phyloP scores from a whole-genome alignment of 2,113 vertebrate species.

The Nothocercus nigrocapillus region DNA sequence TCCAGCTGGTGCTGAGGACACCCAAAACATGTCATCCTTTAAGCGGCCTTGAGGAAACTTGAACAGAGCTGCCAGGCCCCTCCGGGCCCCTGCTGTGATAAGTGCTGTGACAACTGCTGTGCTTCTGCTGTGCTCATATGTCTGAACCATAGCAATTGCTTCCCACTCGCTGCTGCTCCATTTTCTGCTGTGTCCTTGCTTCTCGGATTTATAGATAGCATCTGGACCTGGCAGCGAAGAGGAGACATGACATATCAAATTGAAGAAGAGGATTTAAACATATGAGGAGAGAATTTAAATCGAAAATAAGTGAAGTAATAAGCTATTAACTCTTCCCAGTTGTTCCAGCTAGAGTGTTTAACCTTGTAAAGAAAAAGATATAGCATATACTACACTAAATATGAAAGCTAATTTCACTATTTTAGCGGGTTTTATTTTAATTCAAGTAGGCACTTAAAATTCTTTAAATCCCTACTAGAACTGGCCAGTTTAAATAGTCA shows the following conservation, averaged over 20 bases:
- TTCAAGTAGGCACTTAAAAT: neutral
- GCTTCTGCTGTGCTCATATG: neutral
- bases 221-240: neutral
- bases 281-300: neutral
- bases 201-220: neutral
- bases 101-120: neutral
- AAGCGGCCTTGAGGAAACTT: neutral
- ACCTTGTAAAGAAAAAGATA: neutral
- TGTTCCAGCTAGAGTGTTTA: neutral
- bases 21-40: neutral
- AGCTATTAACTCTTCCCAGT: neutral
- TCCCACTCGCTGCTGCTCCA: neutral
- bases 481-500: neutral
- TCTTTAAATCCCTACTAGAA: neutral
- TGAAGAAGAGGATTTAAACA: neutral
- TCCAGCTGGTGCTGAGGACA: fast-evolving
- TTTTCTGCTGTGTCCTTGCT: neutral
- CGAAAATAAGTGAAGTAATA: neutral
- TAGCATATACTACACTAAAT: neutral
- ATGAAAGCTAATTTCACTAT: neutral
- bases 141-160: neutral
- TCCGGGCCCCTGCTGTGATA: neutral
- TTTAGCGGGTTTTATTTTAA: neutral
- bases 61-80: neutral
- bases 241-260: neutral